Evolutionary conservation across 53 echinoderm and acorn worm genomes (phyloP).

Genomic region (Paracentrotus lividus): DNA sequence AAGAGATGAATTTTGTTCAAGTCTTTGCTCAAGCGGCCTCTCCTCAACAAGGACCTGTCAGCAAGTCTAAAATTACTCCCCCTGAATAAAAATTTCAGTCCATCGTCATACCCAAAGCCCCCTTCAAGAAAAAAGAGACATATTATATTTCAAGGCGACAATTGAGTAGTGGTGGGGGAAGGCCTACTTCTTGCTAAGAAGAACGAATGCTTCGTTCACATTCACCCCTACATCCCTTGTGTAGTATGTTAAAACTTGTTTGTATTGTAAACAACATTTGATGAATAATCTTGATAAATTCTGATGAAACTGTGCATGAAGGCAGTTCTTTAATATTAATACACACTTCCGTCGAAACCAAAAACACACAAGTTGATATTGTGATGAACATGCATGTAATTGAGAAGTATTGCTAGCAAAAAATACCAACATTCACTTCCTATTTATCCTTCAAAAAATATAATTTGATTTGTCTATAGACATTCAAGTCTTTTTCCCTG

Average conservation of each 20-base stretch:
- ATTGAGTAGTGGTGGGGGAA: conserved; percentile 52
- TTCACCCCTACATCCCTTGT: not conserved
- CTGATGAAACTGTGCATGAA: no score
- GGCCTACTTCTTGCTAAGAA: conserved; percentile 8
- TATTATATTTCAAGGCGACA: conserved; percentile 69
- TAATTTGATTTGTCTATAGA: no score
- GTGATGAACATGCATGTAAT: no score
- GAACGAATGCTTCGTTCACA: not conserved
- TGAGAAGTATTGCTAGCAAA: no score
- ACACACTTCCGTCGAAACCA: no score
- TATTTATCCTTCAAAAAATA: no score
- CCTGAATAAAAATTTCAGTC: conserved; percentile 44
- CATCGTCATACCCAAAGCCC: conserved; percentile 13
- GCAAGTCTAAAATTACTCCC: conserved; percentile 60
- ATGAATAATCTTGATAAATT: no score
- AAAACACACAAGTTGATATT: no score
- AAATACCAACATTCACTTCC: no score
- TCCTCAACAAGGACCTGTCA: conserved; percentile 59
- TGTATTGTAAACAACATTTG: no score
- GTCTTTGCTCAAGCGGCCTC: not conserved
- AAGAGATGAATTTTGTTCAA: not conserved
- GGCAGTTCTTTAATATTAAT: no score
- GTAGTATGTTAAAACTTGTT: not conserved
- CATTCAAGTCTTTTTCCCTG: no score
- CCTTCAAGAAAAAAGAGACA: conserved; percentile 51